Evolutionary conservation across 2,113 vertebrate genomes (phyloP), one percentile per base, ranked within the genome.

Genomic region (Falco punctatus): DNA sequence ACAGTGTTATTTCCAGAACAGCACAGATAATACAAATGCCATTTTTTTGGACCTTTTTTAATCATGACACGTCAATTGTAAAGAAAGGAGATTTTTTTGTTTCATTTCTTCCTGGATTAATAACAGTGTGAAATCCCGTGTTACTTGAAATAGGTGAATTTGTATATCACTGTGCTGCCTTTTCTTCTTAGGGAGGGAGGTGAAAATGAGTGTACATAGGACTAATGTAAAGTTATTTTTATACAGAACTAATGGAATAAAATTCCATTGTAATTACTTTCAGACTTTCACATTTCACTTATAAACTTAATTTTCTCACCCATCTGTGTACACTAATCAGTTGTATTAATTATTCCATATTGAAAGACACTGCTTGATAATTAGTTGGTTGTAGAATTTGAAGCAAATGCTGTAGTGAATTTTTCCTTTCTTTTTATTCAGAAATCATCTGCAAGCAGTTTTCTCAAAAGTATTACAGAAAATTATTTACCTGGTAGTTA

Each of bases 291-390:
- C 55, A 72, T 78, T 93, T 84, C 65, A n/a, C 72, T 88, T 73
- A 52, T 48, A 90, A 85, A 49, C 59, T 73, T 92, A 62, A 92
- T 92, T 93, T 96, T 96, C 81, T 92, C 72, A 61, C 49, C 81
- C 88, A 89, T 90, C 90, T 92, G 86, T 88, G 51, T 62, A 35
- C 74, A 69, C 23, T 84, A 11, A 91, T 96, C 13, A 8, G 38
- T 81, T 89, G 75, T 78, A 86, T 90, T 95, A 92, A 75, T 96
- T 88, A 67, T 86, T 81, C 62, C n/a, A 28, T 79, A 49, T 48
- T 86, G 61, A 87, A 96, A 97, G 49, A 77, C 21, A 61, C 42
- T 84, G 64, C 40, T 92, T 93, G 70, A 49, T 95, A 93, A 95
- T 96, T 96, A 94, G 89, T 86, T 81, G 52, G 27, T 73, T 92